Conservation (phyloP, 2,113 vertebrate species). For the Ptilorrhoa leucosticta region DNA sequence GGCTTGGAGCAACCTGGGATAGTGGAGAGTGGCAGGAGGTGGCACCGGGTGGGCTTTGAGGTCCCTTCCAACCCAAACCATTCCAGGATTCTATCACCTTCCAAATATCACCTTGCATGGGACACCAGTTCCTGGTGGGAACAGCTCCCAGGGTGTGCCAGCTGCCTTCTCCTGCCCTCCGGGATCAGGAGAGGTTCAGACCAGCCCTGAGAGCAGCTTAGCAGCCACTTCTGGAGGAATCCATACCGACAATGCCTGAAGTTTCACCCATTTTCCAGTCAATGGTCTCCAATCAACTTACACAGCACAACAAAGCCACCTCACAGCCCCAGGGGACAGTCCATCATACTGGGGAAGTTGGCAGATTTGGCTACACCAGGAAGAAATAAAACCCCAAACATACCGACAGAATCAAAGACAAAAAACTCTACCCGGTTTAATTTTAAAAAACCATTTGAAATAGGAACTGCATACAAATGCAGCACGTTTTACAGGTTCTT, state of each 20-base stretch:
- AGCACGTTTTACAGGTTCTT: background rate
- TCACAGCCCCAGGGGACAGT: background rate
- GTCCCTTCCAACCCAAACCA: background rate
- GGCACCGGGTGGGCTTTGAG: background rate
- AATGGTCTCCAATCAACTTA: background rate
- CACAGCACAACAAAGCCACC: background rate
- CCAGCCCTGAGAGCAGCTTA: background rate
- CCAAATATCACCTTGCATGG: background rate
- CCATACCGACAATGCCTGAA: background rate
- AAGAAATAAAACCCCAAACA: background rate
- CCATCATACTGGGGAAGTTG: background rate
- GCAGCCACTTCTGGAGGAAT: background rate
- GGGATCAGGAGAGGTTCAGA: background rate
- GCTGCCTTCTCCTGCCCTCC: background rate
- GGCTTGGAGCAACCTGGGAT: background rate
- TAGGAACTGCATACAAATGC: background rate
- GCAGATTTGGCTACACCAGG: background rate
- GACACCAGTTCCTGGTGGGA: background rate
- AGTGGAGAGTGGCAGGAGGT: background rate
- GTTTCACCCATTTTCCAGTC: background rate
- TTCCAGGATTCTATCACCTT: background rate
- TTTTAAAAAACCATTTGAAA: background rate
- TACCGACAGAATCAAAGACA: background rate
- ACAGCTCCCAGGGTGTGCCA: no score
- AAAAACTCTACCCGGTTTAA: background rate